Evolutionary conservation across 2,888 invertebrate genomes (phyloP).

Genomic region (Linyphia triangularis): DNA sequence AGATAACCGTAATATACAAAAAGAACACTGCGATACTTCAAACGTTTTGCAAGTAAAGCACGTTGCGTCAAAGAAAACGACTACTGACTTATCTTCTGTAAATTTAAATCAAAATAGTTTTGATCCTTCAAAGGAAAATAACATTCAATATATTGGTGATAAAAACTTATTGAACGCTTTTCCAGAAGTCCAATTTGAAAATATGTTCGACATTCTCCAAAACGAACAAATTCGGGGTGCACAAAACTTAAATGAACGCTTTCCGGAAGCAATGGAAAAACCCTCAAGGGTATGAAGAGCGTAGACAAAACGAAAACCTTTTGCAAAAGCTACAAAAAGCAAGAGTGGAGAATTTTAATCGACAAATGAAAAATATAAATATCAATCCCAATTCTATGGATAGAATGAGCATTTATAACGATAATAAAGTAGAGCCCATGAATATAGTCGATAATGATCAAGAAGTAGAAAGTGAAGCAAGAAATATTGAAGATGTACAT

Average conservation of each 20-base stretch:
- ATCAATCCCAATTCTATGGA: not conserved
- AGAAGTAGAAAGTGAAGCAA: not conserved
- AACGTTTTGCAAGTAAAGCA: not conserved
- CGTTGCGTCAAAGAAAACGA: not conserved
- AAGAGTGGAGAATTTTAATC: not conserved
- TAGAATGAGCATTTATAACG: not conserved
- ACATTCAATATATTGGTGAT: not conserved
- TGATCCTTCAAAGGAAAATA: not conserved
- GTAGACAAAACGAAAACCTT: not conserved
- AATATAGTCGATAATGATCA: not conserved
- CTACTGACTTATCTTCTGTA: not conserved
- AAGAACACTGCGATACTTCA: not conserved
- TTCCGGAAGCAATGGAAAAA: not conserved
- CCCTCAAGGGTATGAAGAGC: not conserved
- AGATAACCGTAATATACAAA: not conserved
- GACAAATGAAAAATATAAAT: not conserved
- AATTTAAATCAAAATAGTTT: not conserved
- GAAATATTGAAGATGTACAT: not conserved
- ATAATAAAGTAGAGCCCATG: not conserved
- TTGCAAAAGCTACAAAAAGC: not conserved
- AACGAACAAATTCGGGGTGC: not conserved
- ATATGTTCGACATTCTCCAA: not conserved
- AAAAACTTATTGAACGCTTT: not conserved
- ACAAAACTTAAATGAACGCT: not conserved
- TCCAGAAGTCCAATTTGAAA: not conserved